Percentiles rank a stretch among this genome's conserved stretches.
Evolutionary conservation across 2,797 vertebrate genomes (phyloP).

Genomic region (Hemibagrus guttatus): DNA sequence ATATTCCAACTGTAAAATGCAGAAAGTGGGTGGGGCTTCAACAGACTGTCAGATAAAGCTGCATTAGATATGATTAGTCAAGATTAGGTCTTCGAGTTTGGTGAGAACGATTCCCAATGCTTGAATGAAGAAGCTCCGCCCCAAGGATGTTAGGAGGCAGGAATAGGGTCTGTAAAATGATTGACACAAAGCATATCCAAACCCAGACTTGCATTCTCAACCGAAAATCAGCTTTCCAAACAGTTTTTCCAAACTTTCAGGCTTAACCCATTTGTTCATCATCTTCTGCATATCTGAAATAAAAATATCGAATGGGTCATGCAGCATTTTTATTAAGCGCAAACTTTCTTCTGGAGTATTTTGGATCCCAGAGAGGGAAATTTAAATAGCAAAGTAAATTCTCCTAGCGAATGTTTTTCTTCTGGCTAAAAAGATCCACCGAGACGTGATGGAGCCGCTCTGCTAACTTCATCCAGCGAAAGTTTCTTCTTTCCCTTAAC

Average conservation of each 20-base stretch:
- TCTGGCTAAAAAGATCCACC: neutral
- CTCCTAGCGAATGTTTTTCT: neutral
- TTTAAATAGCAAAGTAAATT: neutral
- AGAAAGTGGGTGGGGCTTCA: neutral
- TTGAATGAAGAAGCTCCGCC: neutral
- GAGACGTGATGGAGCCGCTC: neutral
- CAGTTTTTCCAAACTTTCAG: neutral
- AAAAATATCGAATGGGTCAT: neutral
- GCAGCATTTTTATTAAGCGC: neutral
- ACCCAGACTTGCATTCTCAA: neutral
- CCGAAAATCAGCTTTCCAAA: neutral
- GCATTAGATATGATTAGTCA: neutral
- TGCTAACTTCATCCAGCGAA: neutral
- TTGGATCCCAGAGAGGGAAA: neutral
- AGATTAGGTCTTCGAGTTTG: neutral
- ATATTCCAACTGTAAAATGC: neutral
- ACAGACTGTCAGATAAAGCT: neutral
- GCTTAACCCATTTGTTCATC: neutral
- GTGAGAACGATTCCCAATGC: neutral
- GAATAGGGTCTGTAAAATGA: neutral
- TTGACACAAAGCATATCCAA: neutral
- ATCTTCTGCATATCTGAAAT: neutral
- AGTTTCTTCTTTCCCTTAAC: neutral
- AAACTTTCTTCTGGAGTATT: neutral
- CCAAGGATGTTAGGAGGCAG: neutral